phyloP scores from a whole-genome alignment of 2,113 vertebrate genomes.

The Tenrec ecaudatus region DNA sequence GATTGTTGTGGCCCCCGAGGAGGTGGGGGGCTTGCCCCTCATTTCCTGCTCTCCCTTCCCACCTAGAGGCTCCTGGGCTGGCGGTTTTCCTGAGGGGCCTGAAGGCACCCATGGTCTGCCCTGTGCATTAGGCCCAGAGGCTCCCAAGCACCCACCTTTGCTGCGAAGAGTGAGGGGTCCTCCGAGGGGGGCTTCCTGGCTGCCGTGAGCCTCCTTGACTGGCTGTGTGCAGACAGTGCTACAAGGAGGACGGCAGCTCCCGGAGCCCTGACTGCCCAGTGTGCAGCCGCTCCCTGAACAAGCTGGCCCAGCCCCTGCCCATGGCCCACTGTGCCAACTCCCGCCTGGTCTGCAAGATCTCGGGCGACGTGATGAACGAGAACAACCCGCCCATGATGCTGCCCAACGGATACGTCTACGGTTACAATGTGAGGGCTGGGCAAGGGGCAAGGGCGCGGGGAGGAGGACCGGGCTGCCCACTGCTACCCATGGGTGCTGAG shows the following conservation, averaged over 20 bases:
- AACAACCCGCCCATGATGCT: slow-evolving; percentile 99
- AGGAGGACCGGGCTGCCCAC: too few species aligned
- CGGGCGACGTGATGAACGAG: slow-evolving; percentile 99
- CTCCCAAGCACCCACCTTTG: background rate
- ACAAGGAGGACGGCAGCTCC: slow-evolving; percentile 98
- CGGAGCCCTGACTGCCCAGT: slow-evolving; percentile 99
- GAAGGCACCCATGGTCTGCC: too few species aligned
- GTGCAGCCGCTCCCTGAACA: slow-evolving; percentile 99
- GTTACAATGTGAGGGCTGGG: slow-evolving; percentile 95
- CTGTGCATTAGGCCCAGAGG: too few species aligned
- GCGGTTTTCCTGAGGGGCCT: background rate
- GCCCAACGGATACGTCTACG: slow-evolving; percentile 99
- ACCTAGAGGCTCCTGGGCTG: background rate
- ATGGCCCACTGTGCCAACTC: slow-evolving; percentile 99
- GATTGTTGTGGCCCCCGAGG: too few species aligned
- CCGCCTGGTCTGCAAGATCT: slow-evolving; percentile 99
- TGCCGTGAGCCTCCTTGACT: slow-evolving; percentile 80
- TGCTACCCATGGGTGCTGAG: too few species aligned
- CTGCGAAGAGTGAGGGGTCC: background rate
- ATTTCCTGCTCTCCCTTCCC: background rate
- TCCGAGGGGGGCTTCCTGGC: too few species aligned
- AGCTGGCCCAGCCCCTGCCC: slow-evolving; percentile 97
- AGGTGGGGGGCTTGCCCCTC: background rate
- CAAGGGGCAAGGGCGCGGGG: accelerated
- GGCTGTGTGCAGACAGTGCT: slow-evolving; percentile 93